Evolutionary conservation across 2,888 invertebrate species (phyloP).

Genomic region (Terebella lapidaria): DNA sequence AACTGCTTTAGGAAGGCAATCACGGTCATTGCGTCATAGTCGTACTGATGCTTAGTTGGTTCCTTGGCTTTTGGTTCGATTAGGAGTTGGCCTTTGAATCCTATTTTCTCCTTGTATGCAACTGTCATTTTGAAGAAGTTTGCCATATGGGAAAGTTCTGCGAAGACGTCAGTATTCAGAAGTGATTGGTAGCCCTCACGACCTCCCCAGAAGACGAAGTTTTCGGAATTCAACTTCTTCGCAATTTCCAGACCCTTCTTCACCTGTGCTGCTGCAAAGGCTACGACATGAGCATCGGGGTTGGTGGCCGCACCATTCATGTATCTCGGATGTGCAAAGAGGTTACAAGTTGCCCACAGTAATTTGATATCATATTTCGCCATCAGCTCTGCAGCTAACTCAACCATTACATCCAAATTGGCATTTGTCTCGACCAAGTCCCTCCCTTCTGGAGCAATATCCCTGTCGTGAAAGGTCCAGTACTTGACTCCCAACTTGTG

Average conservation of each 20-base stretch:
- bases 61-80: constrained; percentile 59
- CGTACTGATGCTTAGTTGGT: constrained; percentile 60
- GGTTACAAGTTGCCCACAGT: constrained; percentile 64
- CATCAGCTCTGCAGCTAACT: constrained; percentile 59
- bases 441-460: constrained; percentile 60
- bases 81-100: constrained; percentile 61
- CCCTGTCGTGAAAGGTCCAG: constrained; percentile 65
- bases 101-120: constrained; percentile 63
- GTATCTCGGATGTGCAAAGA: constrained; percentile 62
- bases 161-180: constrained; percentile 61
- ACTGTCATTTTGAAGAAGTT: constrained; percentile 62
- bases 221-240: constrained; percentile 61
- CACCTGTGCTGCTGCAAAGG: constrained; percentile 60
- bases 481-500: constrained; percentile 62
- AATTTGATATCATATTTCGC: constrained; percentile 60
- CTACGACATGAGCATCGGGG: constrained; percentile 60
- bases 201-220: constrained; percentile 62
- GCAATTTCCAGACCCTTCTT: constrained; percentile 64
- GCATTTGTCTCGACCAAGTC: constrained; percentile 59
- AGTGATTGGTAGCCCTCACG: constrained; percentile 62
- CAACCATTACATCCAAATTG: constrained; percentile 61
- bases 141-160: constrained; percentile 63
- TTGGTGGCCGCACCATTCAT: constrained; percentile 63
- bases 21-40: constrained; percentile 64
- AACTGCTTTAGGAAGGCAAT: constrained; percentile 62